Evolutionary conservation across 2,888 invertebrate genomes (phyloP), one percentile per base, ranked within the genome.

Genomic region (Brachypterus glaber): DNA sequence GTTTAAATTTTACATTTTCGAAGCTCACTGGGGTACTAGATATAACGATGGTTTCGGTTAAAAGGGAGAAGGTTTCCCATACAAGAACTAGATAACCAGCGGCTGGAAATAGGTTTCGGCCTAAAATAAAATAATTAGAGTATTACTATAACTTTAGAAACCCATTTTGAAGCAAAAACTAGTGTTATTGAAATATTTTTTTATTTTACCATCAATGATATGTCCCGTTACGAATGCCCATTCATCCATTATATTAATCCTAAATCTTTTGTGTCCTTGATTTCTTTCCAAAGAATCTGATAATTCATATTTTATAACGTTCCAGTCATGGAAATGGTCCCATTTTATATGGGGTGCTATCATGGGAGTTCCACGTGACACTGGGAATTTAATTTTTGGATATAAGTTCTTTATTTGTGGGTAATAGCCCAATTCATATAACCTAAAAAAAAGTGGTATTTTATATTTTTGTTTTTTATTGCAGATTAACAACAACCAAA

Each of bases 251-350:
- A 62, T 59, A 4, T 82, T 16, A 9, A n/a, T n/a, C n/a, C n/a
- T n/a, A n/a, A n/a, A n/a, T n/a, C n/a, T n/a, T n/a, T n/a, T n/a
- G n/a, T n/a, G n/a, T n/a, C n/a, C n/a, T n/a, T n/a, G n/a, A n/a
- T n/a, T n/a, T n/a, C n/a, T n/a, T n/a, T n/a, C n/a, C 34, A 37
- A 17, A 30, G 5, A 39, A 4, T 17, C 44, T 37, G n/a, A n/a
- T n/a, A n/a, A n/a, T n/a, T 25, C 33, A 25, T 13, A 49, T 14
- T n/a, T n/a, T 12, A 79, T 77, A 1, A 83, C 79, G 49, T 76
- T 70, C 82, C 84, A 85, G 42, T 82, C 77, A 42, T 79, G 77
- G 12, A 74, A 72, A 54, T 95, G 92, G 49, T 93, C 85, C 92
- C 93, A 95, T 46, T 76, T 76, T n/a, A 95, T 75, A 2, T 84